Evolutionary conservation across 1,140 invertebrate species (phyloP), one percentile per base, ranked within the genome.

Genomic region (Drosophila subpulchrella): DNA sequence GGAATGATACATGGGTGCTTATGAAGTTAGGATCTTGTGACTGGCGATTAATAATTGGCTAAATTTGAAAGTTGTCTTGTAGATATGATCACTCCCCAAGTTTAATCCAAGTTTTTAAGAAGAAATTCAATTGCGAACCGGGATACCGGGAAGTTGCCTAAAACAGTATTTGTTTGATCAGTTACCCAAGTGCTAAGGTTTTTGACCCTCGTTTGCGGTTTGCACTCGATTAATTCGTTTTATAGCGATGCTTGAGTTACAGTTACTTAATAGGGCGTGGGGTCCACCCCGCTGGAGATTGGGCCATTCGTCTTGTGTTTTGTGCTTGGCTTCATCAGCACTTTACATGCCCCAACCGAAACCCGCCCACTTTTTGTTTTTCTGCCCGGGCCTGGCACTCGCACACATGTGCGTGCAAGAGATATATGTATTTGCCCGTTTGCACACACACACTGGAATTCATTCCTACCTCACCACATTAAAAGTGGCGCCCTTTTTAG

Each of bases 401-500:
- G 57, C 51, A 78, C 59, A 41, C 70, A 30, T 75, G 57, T 74
- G 53, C 36, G 47, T 75, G 46, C 32, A 57, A 10, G 30, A 67
- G 63, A 65, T 51, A 60, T 75, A 53, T 78, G 30, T 56, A 42
- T 77, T 30, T 75, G 42, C 13, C 41, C 41, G 38, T 76, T 39
- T 67, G 42, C 30, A 54, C 48, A 46, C 44, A 42, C 53, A 24
- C 6, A 27, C 24, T 27, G 1, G 17, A 20, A 58, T 62, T 53
- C 60, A 60, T 88, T 83, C 84, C 84, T 88, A 88, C 84, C 84
- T 88, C 84, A 88, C 84, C 84, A 78, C 51, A 81, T 78, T 89
- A 89, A 89, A 89, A 88, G 84, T 88, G 84, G 84, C 80, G 84
- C 84, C 84, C 74, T 89, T 85, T 89, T 84, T 50, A 61, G 60